Evolutionary conservation across 2,888 invertebrate species (phyloP), one percentile per base, ranked within the genome.

Genomic region (Siphonodentalium dalli): DNA sequence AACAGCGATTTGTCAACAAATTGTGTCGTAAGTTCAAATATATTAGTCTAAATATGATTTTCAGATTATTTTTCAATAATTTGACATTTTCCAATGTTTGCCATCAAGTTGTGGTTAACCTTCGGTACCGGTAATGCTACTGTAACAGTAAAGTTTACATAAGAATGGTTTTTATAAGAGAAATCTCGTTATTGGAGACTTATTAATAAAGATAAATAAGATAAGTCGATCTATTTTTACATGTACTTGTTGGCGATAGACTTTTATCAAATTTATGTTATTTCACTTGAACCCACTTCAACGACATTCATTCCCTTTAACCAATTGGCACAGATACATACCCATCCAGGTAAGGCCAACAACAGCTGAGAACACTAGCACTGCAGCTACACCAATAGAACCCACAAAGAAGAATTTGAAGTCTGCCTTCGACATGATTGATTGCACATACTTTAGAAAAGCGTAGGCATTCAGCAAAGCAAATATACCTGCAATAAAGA

Each of bases 381-480:
- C 89, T 1, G 93, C 93, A 0, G 92, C 88, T 1, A 90, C 90
- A 1, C 92, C 90, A 0, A 82, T 78, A 38, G 83, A 75, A 57
- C 90, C 84, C 50, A 91, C 85, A 66, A 94, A 90, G 67, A 97
- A 85, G 75, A 91, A 89, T 69, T 92, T 91, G 84, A 96, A 92
- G 77, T 97, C 93, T 0, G 91, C 87, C 75, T 91, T 91, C 0
- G 93, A 90, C 71, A 95, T 85, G 71, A 93, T 86, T 26, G 89
- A 88, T 83, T 95, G 92, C 31, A 97, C 83, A 80, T 96, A 93
- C 74, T 90, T 91, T 53, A 98, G 82, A 1, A 88, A 85, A 2
- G 91, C 93, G 35, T 93, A 89, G 0, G 93, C 94, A 83, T 98
- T 90, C 57, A 98, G 81, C 38, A 99, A 84, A 1, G 91, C 93